phyloP scores from a whole-genome alignment of 2,797 vertebrate genomes.

The Neomorphus geoffroyi region DNA sequence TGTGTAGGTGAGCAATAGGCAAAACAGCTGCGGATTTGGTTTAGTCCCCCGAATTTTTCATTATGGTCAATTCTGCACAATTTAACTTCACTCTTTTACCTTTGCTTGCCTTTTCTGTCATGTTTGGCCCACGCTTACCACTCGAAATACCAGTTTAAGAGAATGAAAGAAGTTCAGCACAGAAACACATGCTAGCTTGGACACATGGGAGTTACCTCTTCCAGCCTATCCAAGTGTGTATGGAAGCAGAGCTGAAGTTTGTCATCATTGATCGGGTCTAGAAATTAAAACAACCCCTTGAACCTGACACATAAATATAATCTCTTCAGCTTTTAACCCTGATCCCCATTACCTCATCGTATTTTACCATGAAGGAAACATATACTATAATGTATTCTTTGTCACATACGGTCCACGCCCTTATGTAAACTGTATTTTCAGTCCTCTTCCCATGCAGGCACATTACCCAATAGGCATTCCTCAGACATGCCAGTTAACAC shows the following conservation, averaged over 20 bases:
- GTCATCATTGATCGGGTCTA: not conserved
- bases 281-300: slow-evolving; percentile 56
- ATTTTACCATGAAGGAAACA: slow-evolving; percentile 62
- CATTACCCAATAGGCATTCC: slow-evolving; percentile 49
- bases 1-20: not conserved
- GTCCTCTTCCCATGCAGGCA: slow-evolving; percentile 50
- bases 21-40: not conserved
- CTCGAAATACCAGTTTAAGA: not conserved
- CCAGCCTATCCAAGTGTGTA: not conserved
- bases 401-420: slow-evolving; percentile 38
- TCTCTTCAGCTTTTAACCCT: slow-evolving; percentile 55
- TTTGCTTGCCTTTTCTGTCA: not conserved
- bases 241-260: slow-evolving; percentile 7
- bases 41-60: not conserved
- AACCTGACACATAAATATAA: slow-evolving; percentile 45
- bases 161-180: not conserved
- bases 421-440: slow-evolving; percentile 55
- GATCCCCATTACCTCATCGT: slow-evolving; percentile 59
- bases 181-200: not conserved
- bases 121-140: not conserved
- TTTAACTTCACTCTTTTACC: not conserved
- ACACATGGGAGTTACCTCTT: not conserved
- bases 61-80: not conserved
- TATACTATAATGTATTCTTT: slow-evolving; percentile 60
- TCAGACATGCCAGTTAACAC: slow-evolving; percentile 35